phyloP scores from a whole-genome alignment of 1,140 invertebrate species.

The Telenomus remus region DNA sequence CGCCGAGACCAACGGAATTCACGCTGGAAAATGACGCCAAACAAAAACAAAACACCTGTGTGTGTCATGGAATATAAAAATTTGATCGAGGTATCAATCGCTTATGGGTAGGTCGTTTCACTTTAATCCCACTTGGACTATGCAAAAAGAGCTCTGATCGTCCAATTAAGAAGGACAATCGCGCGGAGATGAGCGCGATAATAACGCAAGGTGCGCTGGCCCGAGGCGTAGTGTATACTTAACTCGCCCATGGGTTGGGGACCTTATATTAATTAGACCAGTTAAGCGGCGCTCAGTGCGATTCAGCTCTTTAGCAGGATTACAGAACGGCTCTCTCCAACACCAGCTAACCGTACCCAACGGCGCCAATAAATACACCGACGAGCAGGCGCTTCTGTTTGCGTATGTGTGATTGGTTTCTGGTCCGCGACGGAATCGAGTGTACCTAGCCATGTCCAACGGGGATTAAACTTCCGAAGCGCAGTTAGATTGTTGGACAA shows the following conservation, averaged over 20 bases:
- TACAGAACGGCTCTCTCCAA: constrained; percentile 56
- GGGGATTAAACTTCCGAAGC: constrained; percentile 48
- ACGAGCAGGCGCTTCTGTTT: constrained; percentile 27
- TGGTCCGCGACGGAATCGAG: constrained; percentile 29
- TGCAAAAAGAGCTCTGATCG: constrained; percentile 13
- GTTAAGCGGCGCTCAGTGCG: constrained; percentile 59
- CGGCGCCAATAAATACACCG: constrained; percentile 41
- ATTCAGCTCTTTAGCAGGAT: constrained; percentile 66
- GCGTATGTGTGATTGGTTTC: constrained; percentile 57
- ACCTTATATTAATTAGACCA: constrained; percentile 66
- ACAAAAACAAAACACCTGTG: too few relatives aligned
- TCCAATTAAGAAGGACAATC: constrained; percentile 36
- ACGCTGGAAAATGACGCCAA: too few relatives aligned
- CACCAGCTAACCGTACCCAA: constrained; percentile 57
- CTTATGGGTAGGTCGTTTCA: too few relatives aligned
- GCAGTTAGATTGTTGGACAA: constrained; percentile 30
- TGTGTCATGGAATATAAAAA: too few relatives aligned
- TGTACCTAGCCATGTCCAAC: constrained; percentile 31
- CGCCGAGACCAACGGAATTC: not conserved
- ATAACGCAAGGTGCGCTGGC: constrained; percentile 33
- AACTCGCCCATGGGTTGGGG: constrained; percentile 25
- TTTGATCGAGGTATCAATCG: too few relatives aligned
- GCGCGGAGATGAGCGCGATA: constrained; percentile 13
- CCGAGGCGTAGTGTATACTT: constrained; percentile 24
- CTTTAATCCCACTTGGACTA: not conserved